phyloP scores from a whole-genome alignment of 2,888 invertebrate species.

The Agriopis marginaria region DNA sequence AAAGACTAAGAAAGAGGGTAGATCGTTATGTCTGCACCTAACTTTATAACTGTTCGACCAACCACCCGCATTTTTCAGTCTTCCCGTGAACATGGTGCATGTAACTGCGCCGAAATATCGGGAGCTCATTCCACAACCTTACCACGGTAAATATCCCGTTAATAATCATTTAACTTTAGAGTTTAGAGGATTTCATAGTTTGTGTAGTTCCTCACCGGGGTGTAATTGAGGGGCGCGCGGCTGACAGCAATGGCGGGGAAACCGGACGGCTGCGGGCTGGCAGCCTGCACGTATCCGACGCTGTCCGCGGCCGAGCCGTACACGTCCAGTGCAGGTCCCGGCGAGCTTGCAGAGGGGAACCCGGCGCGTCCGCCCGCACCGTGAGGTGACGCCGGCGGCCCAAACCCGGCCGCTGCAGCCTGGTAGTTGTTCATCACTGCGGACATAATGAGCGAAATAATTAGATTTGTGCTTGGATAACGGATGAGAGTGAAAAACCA shows the following conservation, averaged over 20 bases:
- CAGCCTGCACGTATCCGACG: slow-evolving; percentile 98
- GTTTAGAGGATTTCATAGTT: too few relatives aligned
- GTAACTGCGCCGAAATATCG: too few relatives aligned
- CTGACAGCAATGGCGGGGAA: slow-evolving; percentile 97
- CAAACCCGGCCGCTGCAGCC: slow-evolving; percentile 92
- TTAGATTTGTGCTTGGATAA: not conserved
- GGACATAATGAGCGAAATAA: slow-evolving; percentile 55
- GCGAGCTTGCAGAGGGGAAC: slow-evolving; percentile 97
- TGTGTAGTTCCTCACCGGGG: slow-evolving; percentile 89
- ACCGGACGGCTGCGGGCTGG: slow-evolving; percentile 98
- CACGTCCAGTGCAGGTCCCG: slow-evolving; percentile 96
- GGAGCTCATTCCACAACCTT: too few relatives aligned
- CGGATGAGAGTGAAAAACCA: slow-evolving; percentile 10
- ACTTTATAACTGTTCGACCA: too few relatives aligned
- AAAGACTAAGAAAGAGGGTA: too few relatives aligned
- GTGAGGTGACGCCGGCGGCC: slow-evolving; percentile 94
- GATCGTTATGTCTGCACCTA: too few relatives aligned
- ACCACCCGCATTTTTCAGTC: too few relatives aligned
- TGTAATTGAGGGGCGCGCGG: slow-evolving; percentile 96
- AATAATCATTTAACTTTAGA: too few relatives aligned
- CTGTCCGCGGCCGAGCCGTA: slow-evolving; percentile 96
- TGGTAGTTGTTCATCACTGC: slow-evolving; percentile 99
- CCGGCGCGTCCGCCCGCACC: slow-evolving; percentile 90
- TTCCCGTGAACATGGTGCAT: too few relatives aligned
- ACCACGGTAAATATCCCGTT: too few relatives aligned